Evolutionary conservation across 2,888 invertebrate genomes (phyloP).

Genomic region (Cephalotes varians): DNA sequence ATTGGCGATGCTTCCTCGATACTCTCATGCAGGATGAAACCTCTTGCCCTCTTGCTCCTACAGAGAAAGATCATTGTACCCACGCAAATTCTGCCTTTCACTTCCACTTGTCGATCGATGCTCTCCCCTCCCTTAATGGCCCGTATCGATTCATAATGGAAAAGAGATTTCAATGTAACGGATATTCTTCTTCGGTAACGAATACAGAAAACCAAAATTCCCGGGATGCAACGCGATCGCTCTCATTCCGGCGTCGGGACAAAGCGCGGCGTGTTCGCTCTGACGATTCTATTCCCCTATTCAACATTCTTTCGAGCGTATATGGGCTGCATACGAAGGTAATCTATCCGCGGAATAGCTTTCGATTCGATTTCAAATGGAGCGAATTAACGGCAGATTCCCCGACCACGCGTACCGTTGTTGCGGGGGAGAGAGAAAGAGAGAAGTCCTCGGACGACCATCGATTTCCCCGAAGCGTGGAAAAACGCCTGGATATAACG

Average conservation of each 20-base stretch:
- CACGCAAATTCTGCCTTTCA: constrained; percentile 37
- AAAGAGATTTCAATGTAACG: constrained; percentile 9
- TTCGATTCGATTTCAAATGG: constrained; percentile 56
- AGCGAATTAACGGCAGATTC: constrained; percentile 54
- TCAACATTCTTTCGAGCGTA: constrained; percentile 48
- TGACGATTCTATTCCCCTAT: constrained; percentile 50
- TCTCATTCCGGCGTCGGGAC: constrained; percentile 27
- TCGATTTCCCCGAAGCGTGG: constrained; percentile 56
- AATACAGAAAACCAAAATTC: constrained; percentile 32
- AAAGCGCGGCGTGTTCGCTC: constrained; percentile 38
- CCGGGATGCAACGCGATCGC: constrained; percentile 36
- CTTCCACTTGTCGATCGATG: neutral
- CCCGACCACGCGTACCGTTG: constrained; percentile 23
- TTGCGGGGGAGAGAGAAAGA: neutral
- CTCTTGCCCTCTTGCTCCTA: neutral
- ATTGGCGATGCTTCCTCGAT: neutral
- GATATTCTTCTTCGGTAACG: neutral
- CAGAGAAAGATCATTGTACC: constrained; percentile 12
- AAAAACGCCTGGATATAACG: constrained; percentile 53
- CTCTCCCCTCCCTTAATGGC: constrained; percentile 23
- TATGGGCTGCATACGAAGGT: constrained; percentile 53
- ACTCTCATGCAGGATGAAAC: neutral
- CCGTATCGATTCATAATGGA: constrained; percentile 14
- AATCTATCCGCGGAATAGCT: constrained; percentile 54
- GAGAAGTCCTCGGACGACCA: constrained; percentile 43